Evolutionary conservation across 2,113 vertebrate genomes (phyloP), one percentile per base, ranked within the genome.

Genomic region (Ceuthmochares aereus): DNA sequence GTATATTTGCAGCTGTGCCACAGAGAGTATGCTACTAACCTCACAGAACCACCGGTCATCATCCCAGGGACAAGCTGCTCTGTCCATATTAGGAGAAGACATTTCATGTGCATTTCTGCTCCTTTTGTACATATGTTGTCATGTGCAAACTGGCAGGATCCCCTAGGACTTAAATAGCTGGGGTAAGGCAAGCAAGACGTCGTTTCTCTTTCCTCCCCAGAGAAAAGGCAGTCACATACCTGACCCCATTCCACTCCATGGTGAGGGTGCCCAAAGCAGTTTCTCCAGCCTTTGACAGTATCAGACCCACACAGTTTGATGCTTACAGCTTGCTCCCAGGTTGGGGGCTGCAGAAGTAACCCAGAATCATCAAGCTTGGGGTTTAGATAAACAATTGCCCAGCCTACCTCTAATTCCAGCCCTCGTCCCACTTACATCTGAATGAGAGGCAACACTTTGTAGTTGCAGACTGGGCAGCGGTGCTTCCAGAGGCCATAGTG

Each of bases 91-190:
- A 40, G 29, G 45, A 83, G 6, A 69, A 10, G 22, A 69, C 12
- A 22, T 32, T 66, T 64, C 55, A 54, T 7, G 12, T 13, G 10
- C 25, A 16, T 45, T 87, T 73, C 66, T 73, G 13, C 29, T 55
- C 27, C 54, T 58, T 52, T 55, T 52, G 18, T 21, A 40, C 40
- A 40, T 40, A 8, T 14, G 21, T 6, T 68, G 25, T 14, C 40
- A 1, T 2, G 2, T 22, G 76, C 30, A 60, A 29, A 21, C 8
- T 2, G 0, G 12, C 30, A 69, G 34, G 32, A 67, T 11, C 20
- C 26, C 16, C 23, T 7, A 54, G 63, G 26, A 20, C 34, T 55
- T 30, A 32, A 67, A 55, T 6, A 49, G 26, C 2, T 72, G 45
- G 12, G 18, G 14, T 8, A 63, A 68, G 45, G 34, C 30, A 62